Evolutionary conservation across 1,140 invertebrate species (phyloP), one percentile per base, ranked within the genome.

Genomic region (Hetaerina americana): DNA sequence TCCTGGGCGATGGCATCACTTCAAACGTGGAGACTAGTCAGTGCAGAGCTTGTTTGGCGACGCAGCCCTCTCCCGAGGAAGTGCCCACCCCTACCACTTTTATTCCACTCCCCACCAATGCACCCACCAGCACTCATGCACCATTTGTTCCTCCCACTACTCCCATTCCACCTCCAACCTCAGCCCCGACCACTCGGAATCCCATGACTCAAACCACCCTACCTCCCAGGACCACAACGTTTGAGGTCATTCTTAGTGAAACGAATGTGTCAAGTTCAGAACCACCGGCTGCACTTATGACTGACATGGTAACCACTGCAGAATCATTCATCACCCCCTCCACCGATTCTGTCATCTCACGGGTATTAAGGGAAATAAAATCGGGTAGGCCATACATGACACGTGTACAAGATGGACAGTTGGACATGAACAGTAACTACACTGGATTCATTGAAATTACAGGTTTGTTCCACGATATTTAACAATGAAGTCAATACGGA

Each of bases 391-490:
- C 66, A 70, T 75, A 73, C 78, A 73, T 80, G 75, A 77, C 83
- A 0, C 84, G 82, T 73, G 66, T 75, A 1, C 70, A 75, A 28
- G 92, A 95, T 79, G 92, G 92, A 0, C 82, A 82, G 66, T 82
- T 94, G 27, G 90, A 93, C 76, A 84, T 87, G 15, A 84, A 85
- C 25, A 87, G 89, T 0, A 92, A 92, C 77, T 95, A 95, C 74
- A 93, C 92, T 3, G 87, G 89, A 26, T 94, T 92, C 77, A 82
- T 95, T 26, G 91, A 94, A 83, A 84, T 93, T 66, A 88, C 92
- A 75, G 87, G 90, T 92, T 81, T 79, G 82, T 82, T 18, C n/a
- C n/a, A n/a, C n/a, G n/a, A n/a, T n/a, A n/a, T n/a, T n/a, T n/a
- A n/a, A n/a, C n/a, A n/a, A n/a, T n/a, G n/a, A n/a, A n/a, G n/a